phyloP scores from a whole-genome alignment of 2,888 invertebrate genomes.

The Cryptus viduatorius region DNA sequence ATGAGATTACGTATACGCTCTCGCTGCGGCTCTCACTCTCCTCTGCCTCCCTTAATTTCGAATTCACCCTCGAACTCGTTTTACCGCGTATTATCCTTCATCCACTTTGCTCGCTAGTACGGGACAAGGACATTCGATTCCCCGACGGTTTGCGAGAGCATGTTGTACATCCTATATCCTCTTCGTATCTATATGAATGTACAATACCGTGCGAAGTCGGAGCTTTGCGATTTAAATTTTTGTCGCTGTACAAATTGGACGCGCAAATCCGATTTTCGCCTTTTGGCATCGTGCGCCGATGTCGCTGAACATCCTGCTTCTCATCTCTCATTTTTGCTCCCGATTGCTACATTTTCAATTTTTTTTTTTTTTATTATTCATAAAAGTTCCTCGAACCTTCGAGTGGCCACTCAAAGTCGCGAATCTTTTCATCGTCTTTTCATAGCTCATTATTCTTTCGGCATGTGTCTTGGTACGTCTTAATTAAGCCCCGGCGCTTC shows the following conservation, averaged over 20 bases:
- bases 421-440: background rate
- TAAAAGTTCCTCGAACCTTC: background rate
- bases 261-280: conserved; percentile 81
- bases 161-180: conserved; percentile 4
- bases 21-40: conserved; percentile 1
- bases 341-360: background rate
- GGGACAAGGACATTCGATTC: conserved; percentile 79
- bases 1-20: conserved; percentile 79
- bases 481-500: background rate
- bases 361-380: background rate
- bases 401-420: background rate
- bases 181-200: background rate
- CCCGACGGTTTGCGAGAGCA: conserved; percentile 46
- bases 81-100: conserved; percentile 81
- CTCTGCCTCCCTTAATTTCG: conserved; percentile 77
- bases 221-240: conserved; percentile 84
- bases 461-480: background rate
- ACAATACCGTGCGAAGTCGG: conserved; percentile 70
- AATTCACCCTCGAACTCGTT: conserved; percentile 83
- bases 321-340: conserved; percentile 18
- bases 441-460: background rate
- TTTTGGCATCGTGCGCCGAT: conserved; percentile 48
- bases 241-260: conserved; percentile 83
- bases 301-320: background rate
- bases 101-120: conserved; percentile 80